Conservation (phyloP, 2,888 invertebrate species). For the Elaeidobius kamerunicus region DNA sequence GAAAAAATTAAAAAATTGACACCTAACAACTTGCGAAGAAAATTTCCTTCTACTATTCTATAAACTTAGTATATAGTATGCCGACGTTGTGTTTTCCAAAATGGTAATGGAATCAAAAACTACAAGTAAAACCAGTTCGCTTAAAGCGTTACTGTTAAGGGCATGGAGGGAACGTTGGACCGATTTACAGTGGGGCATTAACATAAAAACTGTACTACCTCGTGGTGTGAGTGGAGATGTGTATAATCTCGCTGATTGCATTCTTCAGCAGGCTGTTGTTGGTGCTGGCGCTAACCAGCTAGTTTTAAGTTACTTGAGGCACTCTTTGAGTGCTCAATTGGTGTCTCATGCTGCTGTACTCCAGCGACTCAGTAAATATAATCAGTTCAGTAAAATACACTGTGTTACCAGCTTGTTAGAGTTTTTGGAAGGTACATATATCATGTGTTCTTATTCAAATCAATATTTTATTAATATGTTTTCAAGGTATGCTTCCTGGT, state of each 20-base stretch:
- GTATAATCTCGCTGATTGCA: conserved; percentile 89
- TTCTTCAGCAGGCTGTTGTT: conserved; percentile 89
- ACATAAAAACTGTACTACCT: conserved; percentile 83
- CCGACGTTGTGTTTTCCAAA: conserved; percentile 12
- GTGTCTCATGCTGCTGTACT: conserved; percentile 90
- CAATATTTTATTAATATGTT: conserved; percentile 49
- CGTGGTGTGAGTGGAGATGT: conserved; percentile 91
- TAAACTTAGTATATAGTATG: background rate
- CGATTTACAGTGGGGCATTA: conserved; percentile 94
- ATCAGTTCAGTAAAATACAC: conserved; percentile 76
- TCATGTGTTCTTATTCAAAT: background rate
- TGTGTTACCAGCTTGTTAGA: conserved; percentile 85
- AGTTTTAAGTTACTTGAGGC: conserved; percentile 87
- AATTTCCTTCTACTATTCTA: no score
- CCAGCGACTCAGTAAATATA: conserved; percentile 84
- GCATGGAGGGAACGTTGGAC: conserved; percentile 97
- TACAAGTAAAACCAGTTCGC: conserved; percentile 77
- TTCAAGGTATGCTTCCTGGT: conserved; percentile 59
- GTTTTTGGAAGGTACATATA: conserved; percentile 64
- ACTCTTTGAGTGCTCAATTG: conserved; percentile 85
- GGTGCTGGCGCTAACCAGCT: conserved; percentile 91
- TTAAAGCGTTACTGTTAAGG: conserved; percentile 74
- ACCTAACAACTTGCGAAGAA: no score
- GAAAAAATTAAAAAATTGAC: no score
- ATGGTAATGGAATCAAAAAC: conserved; percentile 72